Evolutionary conservation across 1,140 invertebrate species (phyloP), one percentile per base, ranked within the genome.

Genomic region (Chionoecetes opilio): DNA sequence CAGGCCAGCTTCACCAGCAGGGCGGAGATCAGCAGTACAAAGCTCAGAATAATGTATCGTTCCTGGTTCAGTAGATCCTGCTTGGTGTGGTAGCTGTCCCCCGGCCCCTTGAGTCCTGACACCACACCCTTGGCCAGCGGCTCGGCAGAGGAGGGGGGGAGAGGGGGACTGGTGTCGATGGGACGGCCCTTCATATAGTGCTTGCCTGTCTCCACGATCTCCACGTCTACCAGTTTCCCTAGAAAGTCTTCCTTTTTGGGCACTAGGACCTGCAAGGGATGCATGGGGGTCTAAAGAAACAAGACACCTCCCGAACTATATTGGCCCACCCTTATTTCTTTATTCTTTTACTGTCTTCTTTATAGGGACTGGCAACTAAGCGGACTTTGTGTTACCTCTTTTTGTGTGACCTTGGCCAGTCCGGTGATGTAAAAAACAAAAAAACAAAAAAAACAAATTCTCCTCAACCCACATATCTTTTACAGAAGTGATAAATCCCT

Each of bases 161-260:
- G 35, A 32, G 87, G 92, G 14, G 38, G 75, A 3, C 87, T 82
- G 21, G 91, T 53, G 35, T 96, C 38, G 41, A 97, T 97, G 90
- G 98, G 96, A 0, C 98, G 98, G 96, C 98, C 97, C 0, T 98
- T 98, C 98, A 99, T 98, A 94, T 98, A 99, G 97, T 99, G 98
- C 97, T 99, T 99, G 0, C 98, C 98, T 0, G 98, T 97, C 87
- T 98, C 97, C 0, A 97, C 97, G 34, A 99, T 99, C 96, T 98
- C 97, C 0, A 99, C 99, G 38, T 97, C 98, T 0, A 99, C 97
- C 96, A 98, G 97, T 97, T 98, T 98, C 0, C 99, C 99, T 97
- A 99, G 98, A 31, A 98, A 98, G 96, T 98, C 97, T 9, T 98
- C 97, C 34, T 98, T 97, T 97, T 98, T 98, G 0, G 98, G 98